phyloP scores from a whole-genome alignment of 2,113 vertebrate genomes.

The Eulemur macaco region DNA sequence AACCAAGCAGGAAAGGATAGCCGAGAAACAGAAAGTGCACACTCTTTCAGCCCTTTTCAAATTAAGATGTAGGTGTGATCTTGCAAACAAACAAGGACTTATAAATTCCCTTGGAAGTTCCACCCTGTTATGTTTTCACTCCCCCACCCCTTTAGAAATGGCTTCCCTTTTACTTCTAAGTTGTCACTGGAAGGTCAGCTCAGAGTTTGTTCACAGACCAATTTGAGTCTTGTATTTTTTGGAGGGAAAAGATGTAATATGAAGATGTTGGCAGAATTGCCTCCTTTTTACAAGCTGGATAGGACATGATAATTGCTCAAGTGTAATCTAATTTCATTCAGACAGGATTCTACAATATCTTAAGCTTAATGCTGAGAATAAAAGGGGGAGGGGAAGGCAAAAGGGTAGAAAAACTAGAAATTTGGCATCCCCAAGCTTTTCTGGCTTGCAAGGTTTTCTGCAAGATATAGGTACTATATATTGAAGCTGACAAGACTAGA shows the following conservation, averaged over 20 bases:
- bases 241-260: background rate
- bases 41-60: background rate
- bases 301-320: background rate
- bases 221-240: background rate
- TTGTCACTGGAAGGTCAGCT: background rate
- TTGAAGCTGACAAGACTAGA: background rate
- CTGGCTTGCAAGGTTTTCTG: background rate
- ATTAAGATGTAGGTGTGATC: background rate
- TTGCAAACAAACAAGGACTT: background rate
- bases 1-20: background rate
- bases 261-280: slow-evolving; percentile 8
- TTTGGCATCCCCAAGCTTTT: background rate
- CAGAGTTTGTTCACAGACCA: background rate
- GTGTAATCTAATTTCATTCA: background rate
- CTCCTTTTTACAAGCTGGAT: background rate
- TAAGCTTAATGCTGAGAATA: background rate
- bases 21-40: background rate
- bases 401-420: background rate
- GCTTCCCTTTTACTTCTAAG: background rate
- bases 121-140: background rate
- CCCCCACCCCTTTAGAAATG: background rate
- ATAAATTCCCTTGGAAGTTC: background rate
- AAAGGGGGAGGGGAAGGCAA: background rate
- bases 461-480: background rate
- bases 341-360: background rate